Evolutionary conservation across 2,888 invertebrate species (phyloP).

Genomic region (Amblyteles armatorius): DNA sequence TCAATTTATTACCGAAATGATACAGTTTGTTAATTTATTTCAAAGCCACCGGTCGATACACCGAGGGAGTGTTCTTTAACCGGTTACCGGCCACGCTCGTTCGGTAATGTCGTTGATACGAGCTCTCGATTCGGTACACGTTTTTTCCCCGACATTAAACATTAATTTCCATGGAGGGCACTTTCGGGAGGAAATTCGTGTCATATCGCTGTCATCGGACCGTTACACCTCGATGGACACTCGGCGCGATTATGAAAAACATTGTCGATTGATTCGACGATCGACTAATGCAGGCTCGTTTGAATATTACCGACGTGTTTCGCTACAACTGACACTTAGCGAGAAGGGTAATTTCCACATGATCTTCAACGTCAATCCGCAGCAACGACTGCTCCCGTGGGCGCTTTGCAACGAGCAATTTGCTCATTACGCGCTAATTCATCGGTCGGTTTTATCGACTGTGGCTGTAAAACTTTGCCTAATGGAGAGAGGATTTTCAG

Average conservation of each 20-base stretch:
- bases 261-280: conserved; percentile 10
- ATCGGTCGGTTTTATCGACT: conserved; percentile 50
- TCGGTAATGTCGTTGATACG: conserved; percentile 3
- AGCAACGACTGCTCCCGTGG: background rate
- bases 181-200: conserved; percentile 33
- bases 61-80: conserved; percentile 14
- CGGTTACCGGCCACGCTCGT: no score
- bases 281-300: background rate
- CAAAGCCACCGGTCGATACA: conserved; percentile 60
- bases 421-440: conserved; percentile 66
- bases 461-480: conserved; percentile 47
- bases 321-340: conserved; percentile 1
- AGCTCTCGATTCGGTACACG: conserved; percentile 15
- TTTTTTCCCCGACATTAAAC: conserved; percentile 26
- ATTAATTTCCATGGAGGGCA: conserved; percentile 17
- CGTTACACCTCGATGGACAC: background rate
- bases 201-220: conserved; percentile 30
- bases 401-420: conserved; percentile 49
- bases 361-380: conserved; percentile 9
- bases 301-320: conserved; percentile 8
- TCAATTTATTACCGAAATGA: conserved; percentile 80
- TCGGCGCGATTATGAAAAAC: conserved; percentile 25
- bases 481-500: conserved; percentile 48
- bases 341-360: conserved; percentile 34
- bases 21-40: conserved; percentile 72